These are phyloP conservation scores for Archocentrus centrarchus DNA, from an alignment of 2,113 vertebrate species.

Conservation along the genomic window DNA sequence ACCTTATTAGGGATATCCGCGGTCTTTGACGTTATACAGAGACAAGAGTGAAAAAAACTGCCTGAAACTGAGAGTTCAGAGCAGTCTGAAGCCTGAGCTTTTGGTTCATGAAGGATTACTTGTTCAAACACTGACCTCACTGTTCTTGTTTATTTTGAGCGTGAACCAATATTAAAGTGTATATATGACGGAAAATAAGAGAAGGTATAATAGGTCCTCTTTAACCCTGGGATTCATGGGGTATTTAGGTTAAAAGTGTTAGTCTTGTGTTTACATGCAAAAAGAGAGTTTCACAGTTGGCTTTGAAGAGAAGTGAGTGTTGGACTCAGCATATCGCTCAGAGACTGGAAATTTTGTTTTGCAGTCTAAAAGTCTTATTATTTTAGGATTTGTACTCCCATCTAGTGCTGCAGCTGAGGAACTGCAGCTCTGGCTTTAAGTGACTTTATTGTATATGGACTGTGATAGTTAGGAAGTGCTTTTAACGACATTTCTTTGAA, in stretches of 20 bases:
- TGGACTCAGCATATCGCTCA: no score
- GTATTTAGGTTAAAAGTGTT: neutral
- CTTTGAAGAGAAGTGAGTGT: neutral
- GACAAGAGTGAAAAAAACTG: no score
- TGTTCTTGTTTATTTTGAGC: neutral
- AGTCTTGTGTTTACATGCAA: neutral
- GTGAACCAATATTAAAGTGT: neutral
- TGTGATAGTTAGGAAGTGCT: neutral
- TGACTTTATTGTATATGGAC: neutral
- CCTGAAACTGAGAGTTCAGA: no score
- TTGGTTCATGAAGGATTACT: neutral
- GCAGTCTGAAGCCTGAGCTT: neutral
- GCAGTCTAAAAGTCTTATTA: neutral
- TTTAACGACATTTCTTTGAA: no score
- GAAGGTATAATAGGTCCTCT: no score
- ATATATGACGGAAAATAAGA: neutral
- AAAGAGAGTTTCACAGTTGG: neutral
- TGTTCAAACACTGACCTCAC: no score
- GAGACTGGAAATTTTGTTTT: neutral
- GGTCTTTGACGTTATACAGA: no score
- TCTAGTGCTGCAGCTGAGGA: slow-evolving; percentile 16
- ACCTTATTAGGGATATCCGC: neutral
- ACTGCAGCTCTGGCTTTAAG: neutral
- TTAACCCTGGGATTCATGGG: neutral
- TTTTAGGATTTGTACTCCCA: neutral